Conservation (phyloP, 2,797 vertebrate species). For the Sebastolobus altivelis region DNA sequence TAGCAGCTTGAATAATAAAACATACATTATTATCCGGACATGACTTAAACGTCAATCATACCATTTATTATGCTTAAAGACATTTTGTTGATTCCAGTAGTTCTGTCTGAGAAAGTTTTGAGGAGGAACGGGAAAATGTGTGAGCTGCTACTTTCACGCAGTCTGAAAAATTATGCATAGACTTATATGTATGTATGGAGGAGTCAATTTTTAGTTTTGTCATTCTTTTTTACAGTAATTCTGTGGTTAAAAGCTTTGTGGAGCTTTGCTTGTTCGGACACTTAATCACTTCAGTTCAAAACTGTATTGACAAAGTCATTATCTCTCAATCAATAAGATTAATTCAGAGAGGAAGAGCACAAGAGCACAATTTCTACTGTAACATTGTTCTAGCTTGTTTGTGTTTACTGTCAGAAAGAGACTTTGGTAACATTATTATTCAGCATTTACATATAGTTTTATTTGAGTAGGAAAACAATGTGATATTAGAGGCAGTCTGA, state of each 20-base stretch:
- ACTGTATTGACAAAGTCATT: constrained; percentile 40
- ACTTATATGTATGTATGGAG: not conserved
- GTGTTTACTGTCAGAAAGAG: not conserved
- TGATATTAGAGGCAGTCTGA: not conserved
- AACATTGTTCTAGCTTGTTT: not conserved
- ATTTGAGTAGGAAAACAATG: not conserved
- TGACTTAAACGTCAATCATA: not conserved
- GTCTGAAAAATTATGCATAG: not conserved
- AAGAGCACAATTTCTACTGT: not conserved
- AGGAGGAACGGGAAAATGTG: not conserved
- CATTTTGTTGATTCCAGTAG: not conserved
- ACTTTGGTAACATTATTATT: not conserved
- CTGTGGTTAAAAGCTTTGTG: constrained; percentile 5
- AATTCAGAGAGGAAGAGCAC: not conserved
- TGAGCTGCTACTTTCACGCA: not conserved
- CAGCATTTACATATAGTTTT: not conserved
- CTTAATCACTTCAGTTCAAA: constrained; percentile 32
- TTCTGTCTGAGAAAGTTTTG: not conserved
- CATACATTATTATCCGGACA: not conserved
- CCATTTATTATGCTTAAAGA: not conserved
- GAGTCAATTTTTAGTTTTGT: not conserved
- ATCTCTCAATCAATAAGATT: constrained; percentile 27
- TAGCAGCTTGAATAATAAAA: not conserved
- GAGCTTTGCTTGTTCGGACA: not conserved
- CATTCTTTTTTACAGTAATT: not conserved